Base-by-base conservation (phyloP, 2,113 vertebrate species). In the Plestiodon gilberti region DNA sequence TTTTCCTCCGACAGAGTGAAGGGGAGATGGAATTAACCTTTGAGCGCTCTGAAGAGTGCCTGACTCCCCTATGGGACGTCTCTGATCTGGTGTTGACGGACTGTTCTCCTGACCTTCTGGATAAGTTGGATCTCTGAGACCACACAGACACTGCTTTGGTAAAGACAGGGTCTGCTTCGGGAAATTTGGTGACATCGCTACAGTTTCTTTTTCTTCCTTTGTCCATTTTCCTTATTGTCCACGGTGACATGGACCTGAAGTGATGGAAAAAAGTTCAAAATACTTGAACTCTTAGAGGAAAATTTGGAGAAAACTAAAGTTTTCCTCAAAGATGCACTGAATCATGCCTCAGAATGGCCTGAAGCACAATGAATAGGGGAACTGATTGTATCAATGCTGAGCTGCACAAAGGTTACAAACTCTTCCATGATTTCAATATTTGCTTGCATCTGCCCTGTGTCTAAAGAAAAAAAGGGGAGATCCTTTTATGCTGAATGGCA, bases 241-340 rank as follows among this genome's bases (percentile, higher is more conserved):
- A 94, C 90, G 91, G 82, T 94, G 91, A 92, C 86, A 95, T 93
- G 90, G 89, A 94, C 91, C 92, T 95, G 90, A 95, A 94, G 93
- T 93, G 90, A 94, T 78, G 94, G 59, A 93, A 94, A 94, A 95
- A 94, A 94, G 93, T 94, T 95, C 93, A 93, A 94, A 94, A 94
- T 73, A 93, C 88, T 93, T 61, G 57, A 94, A 94, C 93, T 94
- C 88, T 90, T 91, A 85, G 5, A 89, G n/a, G 18, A 43, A 5
- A 59, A 25, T n/a, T 76, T 28, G 88, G 69, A 84, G 76, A 89
- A 89, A 94, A 89, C 87, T 90, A 94, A 92, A 91, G 57, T 89
- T 93, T 86, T 90, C 82, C 91, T 91, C 87, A 94, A 78, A 94
- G 86, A 90, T 92, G 78, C 82, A 91, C 81, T 69, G 43, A 59